A percentile compares a stretch with the other conserved stretches of the same genome.
Evolutionary conservation across 2,113 vertebrate species (phyloP).

Genomic region (Sturnus vulgaris): DNA sequence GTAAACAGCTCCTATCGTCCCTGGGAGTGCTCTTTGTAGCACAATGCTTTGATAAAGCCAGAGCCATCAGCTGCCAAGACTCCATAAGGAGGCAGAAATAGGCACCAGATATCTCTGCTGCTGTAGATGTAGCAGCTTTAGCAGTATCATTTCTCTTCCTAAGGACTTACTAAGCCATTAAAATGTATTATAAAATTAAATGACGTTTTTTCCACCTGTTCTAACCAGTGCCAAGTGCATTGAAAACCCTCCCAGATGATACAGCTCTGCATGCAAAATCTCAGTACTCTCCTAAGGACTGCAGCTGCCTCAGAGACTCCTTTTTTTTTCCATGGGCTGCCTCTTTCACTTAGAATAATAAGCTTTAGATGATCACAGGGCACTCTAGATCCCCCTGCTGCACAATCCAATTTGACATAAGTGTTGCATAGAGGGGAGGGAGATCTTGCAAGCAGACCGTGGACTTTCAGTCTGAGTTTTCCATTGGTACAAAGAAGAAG

Average conservation of each 20-base stretch:
- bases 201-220: constrained; percentile 39
- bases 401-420: constrained; percentile 39
- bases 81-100: constrained; percentile 40
- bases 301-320: neutral
- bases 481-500: neutral
- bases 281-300: neutral
- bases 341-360: constrained; percentile 58
- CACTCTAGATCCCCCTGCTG: neutral
- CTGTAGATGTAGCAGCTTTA: constrained; percentile 5
- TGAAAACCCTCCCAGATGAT: neutral
- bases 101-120: neutral
- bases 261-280: neutral
- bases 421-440: neutral
- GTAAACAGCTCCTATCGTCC: constrained; percentile 30
- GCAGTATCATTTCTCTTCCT: constrained; percentile 11
- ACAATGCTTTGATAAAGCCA: constrained; percentile 36
- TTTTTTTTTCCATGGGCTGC: neutral
- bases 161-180: neutral
- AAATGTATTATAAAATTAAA: constrained; percentile 48
- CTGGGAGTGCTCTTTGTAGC: constrained; percentile 43
- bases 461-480: neutral
- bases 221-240: neutral
- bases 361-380: constrained; percentile 39
- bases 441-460: neutral
- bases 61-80: constrained; percentile 38